phyloP scores from a whole-genome alignment of 2,113 vertebrate species.

The Rhea pennata region DNA sequence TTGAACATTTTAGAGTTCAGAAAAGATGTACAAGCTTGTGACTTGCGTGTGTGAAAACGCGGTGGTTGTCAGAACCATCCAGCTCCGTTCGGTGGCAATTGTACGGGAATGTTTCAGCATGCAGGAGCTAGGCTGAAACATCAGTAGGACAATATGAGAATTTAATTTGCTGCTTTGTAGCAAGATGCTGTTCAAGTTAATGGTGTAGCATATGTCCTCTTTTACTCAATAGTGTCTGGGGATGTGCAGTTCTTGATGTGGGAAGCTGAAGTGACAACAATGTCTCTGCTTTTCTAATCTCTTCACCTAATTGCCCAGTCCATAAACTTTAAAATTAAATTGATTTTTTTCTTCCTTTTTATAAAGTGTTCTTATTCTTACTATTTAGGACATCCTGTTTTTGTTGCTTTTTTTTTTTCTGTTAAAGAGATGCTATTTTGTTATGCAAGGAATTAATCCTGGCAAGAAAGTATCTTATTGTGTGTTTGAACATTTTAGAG shows the following conservation, averaged over 20 bases:
- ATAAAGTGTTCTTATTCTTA: too few relatives aligned
- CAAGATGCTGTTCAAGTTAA: background rate
- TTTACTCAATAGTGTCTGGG: background rate
- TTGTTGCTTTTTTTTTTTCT: background rate
- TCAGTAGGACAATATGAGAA: background rate
- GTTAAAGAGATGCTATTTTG: background rate
- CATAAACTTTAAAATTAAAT: background rate
- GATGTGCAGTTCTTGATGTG: background rate
- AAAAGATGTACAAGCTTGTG: background rate
- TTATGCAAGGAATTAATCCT: background rate
- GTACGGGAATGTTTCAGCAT: background rate
- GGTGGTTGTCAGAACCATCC: background rate
- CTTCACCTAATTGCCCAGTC: background rate
- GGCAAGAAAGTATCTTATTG: background rate
- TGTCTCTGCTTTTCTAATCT: background rate
- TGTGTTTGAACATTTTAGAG: too few relatives aligned
- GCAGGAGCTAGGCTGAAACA: background rate
- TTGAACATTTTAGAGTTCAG: background rate
- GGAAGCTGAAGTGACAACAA: background rate
- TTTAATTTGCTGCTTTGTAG: background rate
- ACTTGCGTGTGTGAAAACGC: background rate
- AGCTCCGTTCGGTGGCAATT: background rate
- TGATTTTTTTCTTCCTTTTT: background rate
- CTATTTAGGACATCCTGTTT: too few relatives aligned
- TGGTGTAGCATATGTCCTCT: background rate